These are phyloP conservation scores for Drosophila kurseongensis DNA, from an alignment of 1,140 invertebrate species.

Conservation along the genomic window DNA sequence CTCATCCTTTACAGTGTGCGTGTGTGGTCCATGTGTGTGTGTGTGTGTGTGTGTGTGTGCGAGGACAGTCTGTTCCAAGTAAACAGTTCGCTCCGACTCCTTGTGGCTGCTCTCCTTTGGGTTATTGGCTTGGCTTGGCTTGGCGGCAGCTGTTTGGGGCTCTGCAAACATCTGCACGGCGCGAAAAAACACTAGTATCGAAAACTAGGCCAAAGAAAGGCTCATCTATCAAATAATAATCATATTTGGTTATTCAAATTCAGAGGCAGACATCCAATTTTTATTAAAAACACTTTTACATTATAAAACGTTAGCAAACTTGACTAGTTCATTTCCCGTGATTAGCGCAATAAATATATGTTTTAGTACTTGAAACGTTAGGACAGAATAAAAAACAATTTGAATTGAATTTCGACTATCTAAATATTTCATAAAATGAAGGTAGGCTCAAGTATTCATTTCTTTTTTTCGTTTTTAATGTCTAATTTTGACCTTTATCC, in stretches of 20 bases:
- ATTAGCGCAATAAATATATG: too few species aligned
- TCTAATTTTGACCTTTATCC: too few species aligned
- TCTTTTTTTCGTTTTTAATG: too few species aligned
- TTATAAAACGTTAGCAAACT: too few species aligned
- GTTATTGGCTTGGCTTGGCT: slow-evolving; percentile 66
- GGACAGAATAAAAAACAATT: too few species aligned
- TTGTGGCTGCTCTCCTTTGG: slow-evolving; percentile 42
- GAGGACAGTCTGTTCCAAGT: slow-evolving; percentile 54
- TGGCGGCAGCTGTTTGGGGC: slow-evolving; percentile 64
- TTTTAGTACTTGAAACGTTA: too few species aligned
- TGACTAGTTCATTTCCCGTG: too few species aligned
- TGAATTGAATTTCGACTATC: too few species aligned
- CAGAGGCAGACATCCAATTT: background rate
- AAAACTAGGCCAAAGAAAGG: background rate
- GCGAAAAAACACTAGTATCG: background rate
- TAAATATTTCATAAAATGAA: too few species aligned
- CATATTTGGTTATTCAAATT: background rate
- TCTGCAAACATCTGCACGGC: slow-evolving; percentile 59
- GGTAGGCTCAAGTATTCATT: too few species aligned
- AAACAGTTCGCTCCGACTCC: slow-evolving; percentile 59
- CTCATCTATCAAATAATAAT: too few species aligned
- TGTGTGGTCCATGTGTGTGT: slow-evolving; percentile 13
- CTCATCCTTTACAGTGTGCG: slow-evolving; percentile 3
- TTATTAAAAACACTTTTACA: too few species aligned
- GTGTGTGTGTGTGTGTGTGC: slow-evolving; percentile 44